Evolutionary conservation across 2,888 invertebrate species (phyloP).

Genomic region (Tachina lurida): DNA sequence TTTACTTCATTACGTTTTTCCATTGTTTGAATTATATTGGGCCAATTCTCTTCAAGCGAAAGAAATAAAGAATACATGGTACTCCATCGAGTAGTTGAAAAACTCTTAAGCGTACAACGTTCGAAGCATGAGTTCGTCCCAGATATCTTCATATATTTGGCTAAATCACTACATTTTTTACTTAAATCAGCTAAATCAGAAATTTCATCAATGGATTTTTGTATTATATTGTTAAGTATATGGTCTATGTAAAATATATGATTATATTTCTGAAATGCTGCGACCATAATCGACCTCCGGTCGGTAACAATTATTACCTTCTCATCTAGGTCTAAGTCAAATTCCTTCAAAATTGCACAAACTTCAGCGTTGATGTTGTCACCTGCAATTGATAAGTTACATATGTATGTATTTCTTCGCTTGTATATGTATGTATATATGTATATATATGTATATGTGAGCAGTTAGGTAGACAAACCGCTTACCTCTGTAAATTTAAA

Average conservation of each 20-base stretch:
- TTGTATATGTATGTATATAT: too few relatives aligned
- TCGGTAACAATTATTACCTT: slow-evolving; percentile 60
- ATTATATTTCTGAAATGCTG: slow-evolving; percentile 39
- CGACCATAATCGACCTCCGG: slow-evolving; percentile 55
- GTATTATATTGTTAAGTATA: slow-evolving; percentile 50
- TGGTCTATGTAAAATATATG: slow-evolving; percentile 60
- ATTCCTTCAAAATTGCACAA: too few relatives aligned
- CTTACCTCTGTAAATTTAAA: too few relatives aligned
- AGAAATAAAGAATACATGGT: slow-evolving; percentile 41
- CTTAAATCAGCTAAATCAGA: too few relatives aligned
- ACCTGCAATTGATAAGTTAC: too few relatives aligned
- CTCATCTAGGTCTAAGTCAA: neutral
- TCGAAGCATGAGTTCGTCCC: neutral
- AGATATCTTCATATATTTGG: too few relatives aligned
- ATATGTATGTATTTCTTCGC: too few relatives aligned
- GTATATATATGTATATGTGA: too few relatives aligned
- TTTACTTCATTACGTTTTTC: slow-evolving; percentile 27
- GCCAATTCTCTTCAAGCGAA: slow-evolving; percentile 54
- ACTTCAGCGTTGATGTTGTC: too few relatives aligned
- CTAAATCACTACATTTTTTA: too few relatives aligned
- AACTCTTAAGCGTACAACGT: slow-evolving; percentile 46
- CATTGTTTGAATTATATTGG: slow-evolving; percentile 29
- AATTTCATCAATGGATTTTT: slow-evolving; percentile 12
- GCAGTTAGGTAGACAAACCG: too few relatives aligned
- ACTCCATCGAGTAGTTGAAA: slow-evolving; percentile 57